phyloP scores from a whole-genome alignment of 1,140 invertebrate species.

The Limonius californicus region DNA sequence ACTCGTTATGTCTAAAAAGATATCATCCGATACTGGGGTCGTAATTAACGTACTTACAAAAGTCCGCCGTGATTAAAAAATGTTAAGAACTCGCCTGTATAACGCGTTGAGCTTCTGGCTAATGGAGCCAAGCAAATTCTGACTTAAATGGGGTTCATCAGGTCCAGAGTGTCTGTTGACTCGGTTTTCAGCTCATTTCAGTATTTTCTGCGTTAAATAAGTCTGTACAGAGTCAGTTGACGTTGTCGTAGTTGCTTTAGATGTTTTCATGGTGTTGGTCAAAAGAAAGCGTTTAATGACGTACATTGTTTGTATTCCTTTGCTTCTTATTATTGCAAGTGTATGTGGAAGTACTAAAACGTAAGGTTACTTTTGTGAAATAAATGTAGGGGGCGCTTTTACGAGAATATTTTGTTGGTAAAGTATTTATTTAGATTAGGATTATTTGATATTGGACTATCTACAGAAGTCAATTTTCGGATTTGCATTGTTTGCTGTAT shows the following conservation, averaged over 20 bases:
- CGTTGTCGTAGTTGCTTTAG: neutral
- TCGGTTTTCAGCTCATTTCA: neutral
- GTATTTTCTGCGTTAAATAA: neutral
- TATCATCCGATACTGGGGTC: constrained; percentile 32
- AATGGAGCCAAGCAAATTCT: neutral
- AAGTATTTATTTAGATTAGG: too few relatives aligned
- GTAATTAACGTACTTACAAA: constrained; percentile 30
- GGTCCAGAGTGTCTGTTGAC: neutral
- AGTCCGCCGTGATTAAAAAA: constrained; percentile 20
- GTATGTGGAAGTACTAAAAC: too few relatives aligned
- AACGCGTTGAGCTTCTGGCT: neutral
- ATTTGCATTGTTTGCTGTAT: too few relatives aligned
- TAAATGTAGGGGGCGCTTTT: too few relatives aligned
- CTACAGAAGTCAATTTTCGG: too few relatives aligned
- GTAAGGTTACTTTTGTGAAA: too few relatives aligned
- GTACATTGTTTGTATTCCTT: too few relatives aligned
- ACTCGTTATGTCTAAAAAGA: constrained; percentile 28
- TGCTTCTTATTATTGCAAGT: too few relatives aligned
- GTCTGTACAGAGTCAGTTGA: neutral
- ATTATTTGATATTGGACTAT: too few relatives aligned
- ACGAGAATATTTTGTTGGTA: too few relatives aligned
- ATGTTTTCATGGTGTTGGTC: neutral
- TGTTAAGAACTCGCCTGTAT: neutral
- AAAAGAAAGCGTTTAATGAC: too few relatives aligned
- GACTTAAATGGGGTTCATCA: too few relatives aligned